Evolutionary conservation across 1,140 invertebrate species (phyloP), one percentile per base, ranked within the genome.

Genomic region (Drosophila bocqueti): DNA sequence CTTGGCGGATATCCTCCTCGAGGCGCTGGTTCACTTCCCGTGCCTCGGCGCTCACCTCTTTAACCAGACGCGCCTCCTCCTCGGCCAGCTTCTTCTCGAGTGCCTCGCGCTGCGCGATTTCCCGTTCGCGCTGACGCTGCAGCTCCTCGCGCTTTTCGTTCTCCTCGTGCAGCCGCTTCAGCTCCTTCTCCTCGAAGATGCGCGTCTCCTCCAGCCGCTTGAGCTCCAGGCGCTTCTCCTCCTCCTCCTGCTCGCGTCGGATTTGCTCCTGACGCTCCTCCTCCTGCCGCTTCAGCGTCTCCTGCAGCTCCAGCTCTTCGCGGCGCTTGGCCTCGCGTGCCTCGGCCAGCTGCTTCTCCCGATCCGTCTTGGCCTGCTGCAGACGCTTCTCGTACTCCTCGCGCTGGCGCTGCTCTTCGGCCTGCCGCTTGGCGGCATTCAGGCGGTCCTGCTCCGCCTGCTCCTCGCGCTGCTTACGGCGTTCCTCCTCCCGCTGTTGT

Each of bases 271-370:
- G 85, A 1, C 90, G 83, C 26, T 76, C 75, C 16, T 72, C 73
- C 42, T 92, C 90, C 58, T 91, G 83, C 47, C 83, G 68, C 60
- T 86, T 62, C 5, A 83, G 43, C 18, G 66, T 65, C n/a, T 80
- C 76, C 16, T 91, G 61, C 5, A 91, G 61, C 36, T 58, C 72
- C 43, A 82, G 62, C 11, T 92, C 72, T 10, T 91, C 77, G 4
- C 73, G 81, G 4, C 87, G 81, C 67, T 89, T 89, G 5, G 77
- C 81, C 62, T 92, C 92, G n/a, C 76, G 73, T 5, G 79, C 81
- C 59, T 92, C 86, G 8, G 90, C 81, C 47, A 91, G 50, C 29
- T 69, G 49, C 2, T 79, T 78, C 65, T 92, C 91, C 38, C 84
- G 75, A 16, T 93, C 92, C 4, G 73, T 52, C 54, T 91, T 84